Evolutionary conservation across 2,797 vertebrate species (phyloP), one percentile per base, ranked within the genome.

Genomic region (Alcedo atthis): DNA sequence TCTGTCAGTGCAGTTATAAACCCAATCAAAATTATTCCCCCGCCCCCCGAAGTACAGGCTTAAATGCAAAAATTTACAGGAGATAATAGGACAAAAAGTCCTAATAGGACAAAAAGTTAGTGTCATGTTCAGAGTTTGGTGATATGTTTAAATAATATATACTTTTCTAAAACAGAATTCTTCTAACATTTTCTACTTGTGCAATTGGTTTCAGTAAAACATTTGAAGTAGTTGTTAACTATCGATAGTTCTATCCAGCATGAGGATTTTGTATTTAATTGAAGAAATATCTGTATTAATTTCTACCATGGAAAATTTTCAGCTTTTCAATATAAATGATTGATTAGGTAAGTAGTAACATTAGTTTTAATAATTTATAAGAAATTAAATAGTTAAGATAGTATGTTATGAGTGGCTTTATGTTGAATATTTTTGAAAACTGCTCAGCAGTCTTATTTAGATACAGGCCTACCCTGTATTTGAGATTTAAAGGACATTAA

Each of bases 151-250:
- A 97, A 97, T 75, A 95, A 95, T 92, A 94, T 77, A 97, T 97
- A 97, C 98, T 98, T 98, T 98, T 98, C 98, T 98, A 96, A 97
- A 98, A 98, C 98, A 98, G 98, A 98, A 98, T 97, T 97, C 93
- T 97, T 97, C 91, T 95, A 95, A 96, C 91, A 95, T 95, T 96
- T 97, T 97, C 94, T 97, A 66, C 88, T 97, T 81, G 57, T 97
- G 81, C 70, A 97, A 92, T 96, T 97, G 84, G 53, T 97, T 96
- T 95, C 91, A 94, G 81, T 93, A 89, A 91, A 94, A 92, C 85
- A 51, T n/a, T 63, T 92, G 82, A 95, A 93, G 75, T 94, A 95
- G 91, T 32, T 78, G 25, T 92, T 85, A 96, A 96, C 81, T 95
- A 74, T 96, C 95, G 85, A 73, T 97, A 95, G 92, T 97, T 96